These are phyloP conservation scores for Drosophila tropicalis DNA, from an alignment of 1,140 invertebrate genomes.

Conservation along the genomic window DNA sequence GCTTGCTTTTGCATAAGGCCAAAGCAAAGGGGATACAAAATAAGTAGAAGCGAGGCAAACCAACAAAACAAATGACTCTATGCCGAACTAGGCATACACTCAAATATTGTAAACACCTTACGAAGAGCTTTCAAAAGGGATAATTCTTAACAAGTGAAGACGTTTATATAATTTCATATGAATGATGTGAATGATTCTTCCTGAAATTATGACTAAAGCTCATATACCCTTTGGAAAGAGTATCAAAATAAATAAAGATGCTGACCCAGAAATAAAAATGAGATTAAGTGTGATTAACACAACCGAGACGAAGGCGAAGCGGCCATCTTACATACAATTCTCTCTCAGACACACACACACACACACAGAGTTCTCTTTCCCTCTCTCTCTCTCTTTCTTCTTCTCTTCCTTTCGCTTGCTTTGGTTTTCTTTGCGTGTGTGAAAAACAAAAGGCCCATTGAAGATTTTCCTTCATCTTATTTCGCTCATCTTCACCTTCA, in stretches of 20 bases:
- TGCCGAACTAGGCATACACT: background rate
- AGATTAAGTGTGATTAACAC: constrained; percentile 83
- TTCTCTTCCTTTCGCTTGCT: background rate
- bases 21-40: background rate
- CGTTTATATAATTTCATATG: too few relatives aligned
- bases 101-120: background rate
- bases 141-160: too few relatives aligned
- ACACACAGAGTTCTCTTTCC: constrained; percentile 4
- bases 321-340: constrained; percentile 35
- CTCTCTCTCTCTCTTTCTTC: background rate
- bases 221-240: constrained; percentile 4
- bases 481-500: background rate
- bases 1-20: constrained; percentile 56
- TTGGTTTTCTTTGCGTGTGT: constrained; percentile 15
- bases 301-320: constrained; percentile 61
- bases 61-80: background rate
- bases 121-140: too few relatives aligned
- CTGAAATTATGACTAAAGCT: background rate
- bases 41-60: background rate
- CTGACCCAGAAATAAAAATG: constrained; percentile 82
- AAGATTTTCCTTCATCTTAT: background rate
- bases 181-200: too few relatives aligned
- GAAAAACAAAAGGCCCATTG: constrained; percentile 11
- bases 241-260: constrained; percentile 73
- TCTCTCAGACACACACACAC: background rate